Evolutionary conservation across 2,797 vertebrate species (phyloP), one percentile per base, ranked within the genome.

Genomic region (Dendrocincla fuliginosa): DNA sequence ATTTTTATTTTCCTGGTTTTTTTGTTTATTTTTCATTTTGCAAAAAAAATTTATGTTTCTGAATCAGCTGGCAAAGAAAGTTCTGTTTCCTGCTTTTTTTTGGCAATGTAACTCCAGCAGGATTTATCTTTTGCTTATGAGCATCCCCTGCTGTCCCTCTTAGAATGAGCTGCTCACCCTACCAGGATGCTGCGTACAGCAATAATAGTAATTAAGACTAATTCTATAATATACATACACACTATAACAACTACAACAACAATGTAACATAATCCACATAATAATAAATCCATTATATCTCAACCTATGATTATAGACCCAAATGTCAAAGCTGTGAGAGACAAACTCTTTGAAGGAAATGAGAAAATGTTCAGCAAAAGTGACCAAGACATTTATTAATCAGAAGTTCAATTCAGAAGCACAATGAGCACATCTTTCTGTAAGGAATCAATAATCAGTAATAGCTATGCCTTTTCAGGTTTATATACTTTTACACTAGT

Each of bases 111-210:
- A 39, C 23, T 82, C n/a, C 30, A 44, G 22, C 5, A 16, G 56
- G 61, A 55, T 78, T 93, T 94, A 83, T 91, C 74, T 81, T 95
- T 91, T 90, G 50, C 39, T 94, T 84, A 55, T 37, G 69, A 95
- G 85, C 79, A 89, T 86, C 73, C 73, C 61, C 79, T 93, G 28
- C 65, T 78, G 79, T 86, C 8, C 35, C 56, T 68, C 28, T 50
- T 19, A 55, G 46, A 95, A 77, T 5, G 11, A 83, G 10, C 50
- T 85, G 37, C 69, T 95, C 79, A 53, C 12, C 16, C 35, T n/a
- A 35, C 28, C 55, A 87, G 20, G 35, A 78, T 88, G 80, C 35
- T 81, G 23, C 11, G 5, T 52, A 47, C 8, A 59, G 22, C 6
- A 79, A 24, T 15, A 68, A 61, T 39, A n/a, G 24, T 70, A 68